phyloP scores from a whole-genome alignment of 2,797 vertebrate genomes.

The Danio kyathit region DNA sequence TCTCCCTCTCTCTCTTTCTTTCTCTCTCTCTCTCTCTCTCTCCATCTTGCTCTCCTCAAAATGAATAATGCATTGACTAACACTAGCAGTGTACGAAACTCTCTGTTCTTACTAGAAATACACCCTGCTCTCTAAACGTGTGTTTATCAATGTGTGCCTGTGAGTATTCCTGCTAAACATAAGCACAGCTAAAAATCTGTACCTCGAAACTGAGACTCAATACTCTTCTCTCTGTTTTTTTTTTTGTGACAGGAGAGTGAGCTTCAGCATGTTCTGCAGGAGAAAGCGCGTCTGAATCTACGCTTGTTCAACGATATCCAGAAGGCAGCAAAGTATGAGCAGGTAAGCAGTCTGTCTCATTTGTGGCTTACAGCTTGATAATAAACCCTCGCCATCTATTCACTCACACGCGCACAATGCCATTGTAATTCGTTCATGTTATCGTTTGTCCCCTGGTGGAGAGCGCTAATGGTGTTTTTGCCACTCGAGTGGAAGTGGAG shows the following conservation, averaged over 20 bases:
- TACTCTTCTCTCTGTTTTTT: not conserved
- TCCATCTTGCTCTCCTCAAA: constrained; percentile 30
- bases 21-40: constrained; percentile 39
- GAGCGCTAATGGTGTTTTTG: constrained; percentile 45
- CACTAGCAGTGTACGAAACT: constrained; percentile 39
- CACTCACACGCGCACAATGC: constrained; percentile 40
- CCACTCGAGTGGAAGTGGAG: constrained; percentile 39
- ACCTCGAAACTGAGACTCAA: not conserved
- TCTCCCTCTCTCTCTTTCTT: constrained; percentile 10
- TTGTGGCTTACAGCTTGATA: not conserved
- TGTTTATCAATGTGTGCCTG: constrained; percentile 42
- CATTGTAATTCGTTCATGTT: constrained; percentile 13
- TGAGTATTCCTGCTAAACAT: constrained; percentile 1
- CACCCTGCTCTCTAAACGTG: constrained; percentile 20
- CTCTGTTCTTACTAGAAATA: constrained; percentile 41
- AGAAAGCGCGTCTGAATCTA: constrained; percentile 80
- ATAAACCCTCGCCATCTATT: constrained; percentile 22
- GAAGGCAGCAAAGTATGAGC: constrained; percentile 78
- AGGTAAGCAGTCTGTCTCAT: constrained; percentile 78
- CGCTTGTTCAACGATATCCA: constrained; percentile 75
- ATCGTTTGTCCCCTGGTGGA: constrained; percentile 34
- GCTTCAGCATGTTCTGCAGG: constrained; percentile 83
- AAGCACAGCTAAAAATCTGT: not conserved
- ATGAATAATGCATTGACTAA: constrained; percentile 52
- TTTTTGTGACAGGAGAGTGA: constrained; percentile 84